Evolutionary conservation across 2,888 invertebrate species (phyloP), one percentile per base, ranked within the genome.

Genomic region (Lymantria monacha): DNA sequence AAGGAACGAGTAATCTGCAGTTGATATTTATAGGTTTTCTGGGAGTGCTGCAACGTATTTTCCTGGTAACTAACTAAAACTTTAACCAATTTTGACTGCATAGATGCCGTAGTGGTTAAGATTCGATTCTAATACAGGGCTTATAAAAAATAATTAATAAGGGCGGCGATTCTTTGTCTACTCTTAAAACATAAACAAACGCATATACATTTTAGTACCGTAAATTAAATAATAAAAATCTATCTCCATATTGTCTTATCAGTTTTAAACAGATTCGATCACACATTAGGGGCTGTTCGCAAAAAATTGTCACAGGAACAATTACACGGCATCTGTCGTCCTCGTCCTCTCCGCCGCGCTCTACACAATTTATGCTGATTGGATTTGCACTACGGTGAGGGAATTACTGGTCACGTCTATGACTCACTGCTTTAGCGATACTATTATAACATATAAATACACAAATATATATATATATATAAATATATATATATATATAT

Each of bases 261-360:
- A 66, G 74, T 76, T 85, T 86, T 85, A 87, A 89, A 83, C 86
- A 86, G 81, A 89, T 89, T 88, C 90, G 87, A 87, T 87, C 87
- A 81, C 81, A 79, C 83, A 85, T 87, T 85, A 85, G 75, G 72
- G 83, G 79, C 79, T 74, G 77, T 72, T 69, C 75, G 71, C 75
- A 83, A 90, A 87, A 90, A 87, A 85, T 79, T 83, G 87, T 84
- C 87, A 75, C 82, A 81, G 83, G 85, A 85, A 85, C 90, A 87
- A 90, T 91, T 91, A 89, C 85, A 80, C 77, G 86, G 87, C 90
- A 91, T 88, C 88, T 88, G 88, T 86, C 87, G 84, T 73, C 68
- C 49, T 49, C 48, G 51, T 57, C 59, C 33, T 50, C 41, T 56
- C 55, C 51, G 57, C 56, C 44, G 61, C 65, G 22, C 22, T 22